A percentile compares a stretch with the other conserved stretches of the same genome.
phyloP scores from a whole-genome alignment of 2,113 vertebrate species.

The Charadrius vociferus region DNA sequence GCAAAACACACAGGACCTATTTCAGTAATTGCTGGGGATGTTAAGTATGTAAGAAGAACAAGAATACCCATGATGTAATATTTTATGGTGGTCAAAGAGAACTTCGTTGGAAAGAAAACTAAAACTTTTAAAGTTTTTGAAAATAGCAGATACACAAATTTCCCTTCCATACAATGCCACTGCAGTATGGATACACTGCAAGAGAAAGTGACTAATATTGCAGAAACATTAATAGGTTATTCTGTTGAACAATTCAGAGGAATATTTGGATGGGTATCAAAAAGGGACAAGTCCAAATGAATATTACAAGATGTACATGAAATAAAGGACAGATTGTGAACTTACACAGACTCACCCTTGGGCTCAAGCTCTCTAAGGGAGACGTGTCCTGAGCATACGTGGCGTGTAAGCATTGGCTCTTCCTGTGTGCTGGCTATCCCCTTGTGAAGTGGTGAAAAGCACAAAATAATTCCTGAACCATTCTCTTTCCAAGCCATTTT shows the following conservation, averaged over 20 bases:
- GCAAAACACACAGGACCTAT: neutral
- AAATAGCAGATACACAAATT: neutral
- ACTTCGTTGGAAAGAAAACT: neutral
- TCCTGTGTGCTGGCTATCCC: neutral
- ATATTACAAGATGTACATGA: neutral
- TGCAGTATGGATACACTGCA: neutral
- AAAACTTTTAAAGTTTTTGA: neutral
- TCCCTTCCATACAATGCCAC: neutral
- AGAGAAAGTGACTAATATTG: neutral
- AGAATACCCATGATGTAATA: neutral
- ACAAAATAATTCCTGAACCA: neutral
- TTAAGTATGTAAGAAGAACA: neutral
- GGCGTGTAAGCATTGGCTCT: neutral
- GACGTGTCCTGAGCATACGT: neutral
- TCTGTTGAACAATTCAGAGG: neutral
- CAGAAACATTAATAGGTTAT: neutral
- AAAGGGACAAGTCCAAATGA: neutral
- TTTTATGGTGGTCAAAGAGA: neutral
- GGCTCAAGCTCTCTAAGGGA: neutral
- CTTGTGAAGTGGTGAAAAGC: neutral
- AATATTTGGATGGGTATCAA: neutral
- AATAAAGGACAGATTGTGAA: neutral
- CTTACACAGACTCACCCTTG: neutral
- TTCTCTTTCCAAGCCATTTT: neutral
- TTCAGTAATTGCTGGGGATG: neutral